Evolutionary conservation across 2,888 invertebrate species (phyloP).

Genomic region (Acrocera orbiculus): DNA sequence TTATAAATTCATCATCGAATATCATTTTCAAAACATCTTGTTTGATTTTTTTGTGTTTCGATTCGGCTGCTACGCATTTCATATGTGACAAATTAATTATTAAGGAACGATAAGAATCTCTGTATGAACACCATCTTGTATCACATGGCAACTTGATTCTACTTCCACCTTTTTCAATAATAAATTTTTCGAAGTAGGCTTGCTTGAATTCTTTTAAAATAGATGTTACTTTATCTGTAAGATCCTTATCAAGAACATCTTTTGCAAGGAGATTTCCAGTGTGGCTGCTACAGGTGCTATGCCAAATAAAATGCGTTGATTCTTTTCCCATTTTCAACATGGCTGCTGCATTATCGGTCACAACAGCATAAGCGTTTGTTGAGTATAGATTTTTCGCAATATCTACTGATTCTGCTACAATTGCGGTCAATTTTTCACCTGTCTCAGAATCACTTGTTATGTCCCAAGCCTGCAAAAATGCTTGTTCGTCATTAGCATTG

Average conservation of each 20-base stretch:
- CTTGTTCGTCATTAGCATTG: conserved; percentile 4
- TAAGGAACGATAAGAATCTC: conserved; percentile 3
- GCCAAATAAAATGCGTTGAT: conserved; percentile 11
- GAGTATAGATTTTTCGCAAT: conserved; percentile 11
- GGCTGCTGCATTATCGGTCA: conserved; percentile 15
- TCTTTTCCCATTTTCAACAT: conserved; percentile 15
- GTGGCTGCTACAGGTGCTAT: conserved; percentile 14
- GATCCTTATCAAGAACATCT: conserved; percentile 10
- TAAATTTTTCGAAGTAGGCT: conserved; percentile 9
- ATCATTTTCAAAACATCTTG: not conserved
- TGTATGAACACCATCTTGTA: too few species aligned
- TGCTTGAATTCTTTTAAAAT: conserved; percentile 10
- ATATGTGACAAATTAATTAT: conserved; percentile 3
- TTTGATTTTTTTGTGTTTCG: conserved; percentile 1
- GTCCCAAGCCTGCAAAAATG: conserved; percentile 13
- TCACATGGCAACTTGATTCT: conserved; percentile 10
- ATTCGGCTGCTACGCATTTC: conserved; percentile 1
- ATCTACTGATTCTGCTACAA: conserved; percentile 5
- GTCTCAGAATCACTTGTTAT: conserved; percentile 11
- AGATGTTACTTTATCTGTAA: conserved; percentile 8
- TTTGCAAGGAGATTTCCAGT: conserved; percentile 15
- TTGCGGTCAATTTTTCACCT: not conserved
- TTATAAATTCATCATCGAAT: conserved; percentile 7
- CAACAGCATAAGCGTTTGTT: conserved; percentile 13
- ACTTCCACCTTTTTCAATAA: conserved; percentile 7